Conservation (phyloP, 2,113 vertebrate species). For the Colossoma macropomum region DNA sequence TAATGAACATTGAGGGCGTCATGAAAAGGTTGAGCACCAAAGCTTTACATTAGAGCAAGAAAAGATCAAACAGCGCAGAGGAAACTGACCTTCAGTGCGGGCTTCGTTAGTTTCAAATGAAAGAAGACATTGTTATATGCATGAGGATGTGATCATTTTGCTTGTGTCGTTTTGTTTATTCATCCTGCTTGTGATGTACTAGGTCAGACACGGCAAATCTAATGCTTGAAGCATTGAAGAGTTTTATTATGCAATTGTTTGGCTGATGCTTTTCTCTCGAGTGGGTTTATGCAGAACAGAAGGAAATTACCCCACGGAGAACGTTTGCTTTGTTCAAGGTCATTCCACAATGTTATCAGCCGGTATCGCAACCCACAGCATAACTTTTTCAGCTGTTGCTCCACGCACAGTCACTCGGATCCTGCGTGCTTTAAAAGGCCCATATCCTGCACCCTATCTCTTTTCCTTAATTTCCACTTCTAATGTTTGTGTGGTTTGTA, state of each 20-base stretch:
- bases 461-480: too few relatives aligned
- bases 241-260: not conserved
- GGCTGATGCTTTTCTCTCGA: not conserved
- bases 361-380: not conserved
- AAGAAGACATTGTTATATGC: not conserved
- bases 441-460: too few relatives aligned
- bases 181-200: not conserved
- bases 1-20: slow-evolving; percentile 36
- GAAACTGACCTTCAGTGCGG: not conserved
- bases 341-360: not conserved
- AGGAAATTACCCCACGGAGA: not conserved
- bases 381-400: not conserved
- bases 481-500: too few relatives aligned
- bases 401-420: too few relatives aligned
- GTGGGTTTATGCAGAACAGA: not conserved
- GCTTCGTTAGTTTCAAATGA: not conserved
- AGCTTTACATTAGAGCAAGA: not conserved
- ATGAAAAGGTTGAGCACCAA: slow-evolving; percentile 21
- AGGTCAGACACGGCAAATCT: not conserved
- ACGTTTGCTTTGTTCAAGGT: slow-evolving; percentile 4
- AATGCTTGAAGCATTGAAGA: too few relatives aligned
- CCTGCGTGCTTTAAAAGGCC: too few relatives aligned
- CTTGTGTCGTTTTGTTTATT: not conserved
- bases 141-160: not conserved
- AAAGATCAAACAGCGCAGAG: not conserved